Percentiles rank a stretch among this genome's conserved stretches.
Conservation (phyloP, 2,797 vertebrate genomes). For the Halcyon chelicuti region DNA sequence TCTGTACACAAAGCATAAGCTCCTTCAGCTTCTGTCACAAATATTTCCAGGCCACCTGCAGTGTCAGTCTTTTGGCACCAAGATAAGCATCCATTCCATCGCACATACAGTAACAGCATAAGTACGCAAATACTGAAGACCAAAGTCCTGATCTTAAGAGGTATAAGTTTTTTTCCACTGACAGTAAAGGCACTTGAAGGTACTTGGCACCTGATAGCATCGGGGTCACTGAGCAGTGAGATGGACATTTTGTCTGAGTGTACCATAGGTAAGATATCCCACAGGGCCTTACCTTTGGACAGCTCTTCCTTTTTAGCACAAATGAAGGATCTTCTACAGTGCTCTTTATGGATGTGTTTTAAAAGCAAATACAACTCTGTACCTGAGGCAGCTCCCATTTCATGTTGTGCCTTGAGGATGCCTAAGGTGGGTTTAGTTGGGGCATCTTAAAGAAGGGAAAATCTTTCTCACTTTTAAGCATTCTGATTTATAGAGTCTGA, state of each 20-base stretch:
- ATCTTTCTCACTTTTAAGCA: neutral
- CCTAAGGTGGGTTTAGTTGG: neutral
- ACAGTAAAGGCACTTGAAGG: neutral
- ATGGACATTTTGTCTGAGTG: neutral
- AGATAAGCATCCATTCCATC: neutral
- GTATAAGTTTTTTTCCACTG: neutral
- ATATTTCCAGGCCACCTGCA: neutral
- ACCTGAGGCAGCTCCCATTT: slow-evolving; percentile 11
- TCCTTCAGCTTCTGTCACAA: neutral
- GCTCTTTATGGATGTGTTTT: neutral
- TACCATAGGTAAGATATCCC: neutral
- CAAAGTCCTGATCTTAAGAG: neutral
- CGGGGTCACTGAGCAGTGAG: neutral
- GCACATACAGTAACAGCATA: neutral
- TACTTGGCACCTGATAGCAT: neutral
- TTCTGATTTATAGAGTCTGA: neutral
- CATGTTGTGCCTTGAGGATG: neutral
- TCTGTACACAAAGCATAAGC: neutral
- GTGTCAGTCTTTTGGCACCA: neutral
- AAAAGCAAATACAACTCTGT: slow-evolving; percentile 15
- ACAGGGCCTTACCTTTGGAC: neutral
- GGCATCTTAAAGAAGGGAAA: neutral
- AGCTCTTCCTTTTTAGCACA: neutral
- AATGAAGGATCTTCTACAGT: neutral
- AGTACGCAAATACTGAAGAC: neutral